A percentile compares a stretch with the other conserved stretches of the same genome.
Conservation (phyloP, 2,113 vertebrate genomes). For the Hypocryptadius cinnamomeus region DNA sequence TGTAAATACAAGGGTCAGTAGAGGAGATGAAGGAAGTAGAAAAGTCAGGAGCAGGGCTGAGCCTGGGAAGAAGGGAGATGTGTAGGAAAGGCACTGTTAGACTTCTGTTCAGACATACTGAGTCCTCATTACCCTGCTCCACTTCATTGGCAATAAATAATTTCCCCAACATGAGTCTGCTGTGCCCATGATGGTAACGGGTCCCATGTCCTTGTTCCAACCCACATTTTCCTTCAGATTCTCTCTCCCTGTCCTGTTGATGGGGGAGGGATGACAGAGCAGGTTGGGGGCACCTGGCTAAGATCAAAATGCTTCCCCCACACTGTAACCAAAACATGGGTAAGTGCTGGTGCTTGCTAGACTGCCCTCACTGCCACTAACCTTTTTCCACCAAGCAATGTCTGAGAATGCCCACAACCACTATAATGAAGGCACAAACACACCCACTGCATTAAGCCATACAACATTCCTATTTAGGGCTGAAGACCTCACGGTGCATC, state of each 20-base stretch:
- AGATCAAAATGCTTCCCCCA: neutral
- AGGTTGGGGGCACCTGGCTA: neutral
- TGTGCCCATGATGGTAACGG: neutral
- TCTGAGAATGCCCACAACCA: neutral
- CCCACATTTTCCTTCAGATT: neutral
- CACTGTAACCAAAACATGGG: neutral
- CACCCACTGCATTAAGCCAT: neutral
- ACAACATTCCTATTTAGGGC: neutral
- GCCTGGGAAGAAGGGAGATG: neutral
- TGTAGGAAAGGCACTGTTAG: neutral
- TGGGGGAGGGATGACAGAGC: neutral
- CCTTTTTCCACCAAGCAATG: neutral
- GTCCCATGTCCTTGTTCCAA: neutral
- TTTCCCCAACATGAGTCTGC: rapidly evolving
- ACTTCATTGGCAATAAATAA: neutral
- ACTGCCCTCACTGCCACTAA: neutral
- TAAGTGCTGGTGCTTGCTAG: neutral
- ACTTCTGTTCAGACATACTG: neutral
- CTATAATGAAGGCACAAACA: neutral
- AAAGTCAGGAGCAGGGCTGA: neutral
- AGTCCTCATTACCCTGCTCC: neutral
- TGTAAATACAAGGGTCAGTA: neutral
- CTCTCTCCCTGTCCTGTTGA: neutral
- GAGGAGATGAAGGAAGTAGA: neutral
- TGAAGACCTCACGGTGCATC: neutral